Percentiles rank a stretch among this genome's conserved stretches.
These are phyloP conservation scores for Oxycera nigricornis DNA, from an alignment of 2,888 invertebrate genomes.

Conservation along the genomic window DNA sequence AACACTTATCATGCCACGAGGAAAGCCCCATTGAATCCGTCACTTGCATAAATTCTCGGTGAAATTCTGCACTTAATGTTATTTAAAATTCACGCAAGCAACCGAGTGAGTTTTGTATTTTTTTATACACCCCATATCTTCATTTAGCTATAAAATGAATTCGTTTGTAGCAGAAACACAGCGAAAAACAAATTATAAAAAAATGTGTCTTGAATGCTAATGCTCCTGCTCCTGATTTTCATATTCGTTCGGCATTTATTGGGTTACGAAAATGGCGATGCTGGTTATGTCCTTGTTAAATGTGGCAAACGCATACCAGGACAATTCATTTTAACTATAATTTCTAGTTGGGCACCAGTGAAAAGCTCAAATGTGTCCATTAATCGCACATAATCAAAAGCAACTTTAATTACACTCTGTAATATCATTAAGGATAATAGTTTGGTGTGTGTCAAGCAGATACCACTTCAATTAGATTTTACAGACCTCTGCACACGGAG, in stretches of 20 bases:
- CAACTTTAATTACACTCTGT: not conserved
- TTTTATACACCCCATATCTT: not conserved
- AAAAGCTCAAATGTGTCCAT: not conserved
- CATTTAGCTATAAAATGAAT: not conserved
- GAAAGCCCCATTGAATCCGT: slow-evolving; percentile 6
- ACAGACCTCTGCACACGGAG: not conserved
- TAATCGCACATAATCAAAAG: slow-evolving; percentile 8
- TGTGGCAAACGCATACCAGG: not conserved
- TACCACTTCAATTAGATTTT: not conserved
- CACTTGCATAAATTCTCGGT: slow-evolving; percentile 14
- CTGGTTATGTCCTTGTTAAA: no score
- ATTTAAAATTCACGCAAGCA: not conserved
- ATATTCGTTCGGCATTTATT: no score
- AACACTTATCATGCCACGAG: not conserved
- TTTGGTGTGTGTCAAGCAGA: not conserved
- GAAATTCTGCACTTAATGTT: not conserved
- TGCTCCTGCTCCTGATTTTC: not conserved
- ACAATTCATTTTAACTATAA: not conserved
- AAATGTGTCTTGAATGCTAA: slow-evolving; percentile 6
- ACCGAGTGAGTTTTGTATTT: not conserved
- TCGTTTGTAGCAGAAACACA: not conserved
- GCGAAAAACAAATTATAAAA: not conserved
- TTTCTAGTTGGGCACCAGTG: not conserved
- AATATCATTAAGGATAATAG: slow-evolving; percentile 8
- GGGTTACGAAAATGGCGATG: no score